Evolutionary conservation across 2,888 invertebrate species (phyloP).

Genomic region (Cyaniris semiargus): DNA sequence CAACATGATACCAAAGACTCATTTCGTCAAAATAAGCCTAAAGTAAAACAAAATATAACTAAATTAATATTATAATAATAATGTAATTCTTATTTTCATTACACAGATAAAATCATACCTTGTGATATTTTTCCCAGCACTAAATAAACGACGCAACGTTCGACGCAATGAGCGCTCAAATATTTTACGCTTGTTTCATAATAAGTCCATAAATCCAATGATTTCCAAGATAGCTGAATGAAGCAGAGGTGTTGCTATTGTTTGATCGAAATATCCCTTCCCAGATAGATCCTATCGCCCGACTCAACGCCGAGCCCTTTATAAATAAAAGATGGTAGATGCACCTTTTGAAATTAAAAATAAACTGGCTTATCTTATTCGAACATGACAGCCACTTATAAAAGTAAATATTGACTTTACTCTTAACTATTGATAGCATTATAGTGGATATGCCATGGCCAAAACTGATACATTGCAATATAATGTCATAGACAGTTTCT

Average conservation of each 20-base stretch:
- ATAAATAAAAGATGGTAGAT: conserved; percentile 21
- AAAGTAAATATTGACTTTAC: not conserved
- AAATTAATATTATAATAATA: too few relatives aligned
- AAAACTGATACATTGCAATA: not conserved
- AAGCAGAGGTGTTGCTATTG: conserved; percentile 40
- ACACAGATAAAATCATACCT: not conserved
- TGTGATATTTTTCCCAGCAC: not conserved
- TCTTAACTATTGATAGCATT: not conserved
- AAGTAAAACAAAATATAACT: too few relatives aligned
- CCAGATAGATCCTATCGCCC: conserved; percentile 19
- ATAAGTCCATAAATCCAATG: conserved; percentile 41
- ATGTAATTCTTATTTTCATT: not conserved
- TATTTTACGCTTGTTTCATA: conserved; percentile 42
- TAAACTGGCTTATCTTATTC: not conserved
- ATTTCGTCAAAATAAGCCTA: too few relatives aligned
- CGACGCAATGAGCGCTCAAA: conserved; percentile 31
- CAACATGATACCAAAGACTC: too few relatives aligned
- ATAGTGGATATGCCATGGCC: not conserved
- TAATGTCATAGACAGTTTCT: not conserved
- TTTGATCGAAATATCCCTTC: conserved; percentile 34
- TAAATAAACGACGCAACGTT: not conserved
- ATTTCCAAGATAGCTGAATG: conserved; percentile 38
- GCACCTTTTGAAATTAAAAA: conserved; percentile 9
- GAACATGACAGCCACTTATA: conserved; percentile 6
- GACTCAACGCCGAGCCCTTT: conserved; percentile 17